A percentile compares a stretch with the other conserved stretches of the same genome.
phyloP scores from a whole-genome alignment of 2,113 vertebrate species.

The Sylvietta virens region DNA sequence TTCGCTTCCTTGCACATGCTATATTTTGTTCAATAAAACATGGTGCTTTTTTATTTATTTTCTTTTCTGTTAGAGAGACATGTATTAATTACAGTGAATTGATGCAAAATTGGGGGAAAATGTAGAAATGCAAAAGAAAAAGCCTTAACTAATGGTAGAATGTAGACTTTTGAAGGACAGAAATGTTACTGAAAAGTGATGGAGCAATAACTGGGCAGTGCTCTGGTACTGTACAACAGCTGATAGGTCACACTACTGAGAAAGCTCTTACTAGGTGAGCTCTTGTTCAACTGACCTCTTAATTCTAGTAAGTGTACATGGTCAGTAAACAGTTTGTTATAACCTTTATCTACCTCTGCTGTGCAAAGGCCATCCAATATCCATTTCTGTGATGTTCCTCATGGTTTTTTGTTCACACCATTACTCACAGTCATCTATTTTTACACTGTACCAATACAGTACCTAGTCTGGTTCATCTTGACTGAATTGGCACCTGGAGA shows the following conservation, averaged over 20 bases:
- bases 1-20: slow-evolving; percentile 12
- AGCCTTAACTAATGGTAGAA: slow-evolving; percentile 47
- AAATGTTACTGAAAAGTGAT: neutral
- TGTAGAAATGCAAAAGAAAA: slow-evolving; percentile 32
- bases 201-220: slow-evolving; percentile 58
- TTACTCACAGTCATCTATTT: slow-evolving; percentile 1
- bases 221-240: slow-evolving; percentile 19
- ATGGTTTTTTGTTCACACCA: neutral
- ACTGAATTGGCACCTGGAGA: neutral
- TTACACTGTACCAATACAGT: neutral
- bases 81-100: neutral
- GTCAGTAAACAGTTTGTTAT: slow-evolving; percentile 68
- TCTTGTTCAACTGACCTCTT: slow-evolving; percentile 63
- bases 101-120: slow-evolving; percentile 30
- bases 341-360: slow-evolving; percentile 65
- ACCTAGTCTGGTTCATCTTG: neutral
- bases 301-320: slow-evolving; percentile 42
- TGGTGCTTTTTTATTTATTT: slow-evolving; percentile 54
- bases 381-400: slow-evolving; percentile 22
- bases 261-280: slow-evolving; percentile 51
- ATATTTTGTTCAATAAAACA: slow-evolving; percentile 50
- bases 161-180: slow-evolving; percentile 34
- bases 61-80: slow-evolving; percentile 9
- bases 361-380: slow-evolving; percentile 54
- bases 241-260: slow-evolving; percentile 3